Evolutionary conservation across 2,888 invertebrate species (phyloP).

Genomic region (Pyrrhosoma nymphula): DNA sequence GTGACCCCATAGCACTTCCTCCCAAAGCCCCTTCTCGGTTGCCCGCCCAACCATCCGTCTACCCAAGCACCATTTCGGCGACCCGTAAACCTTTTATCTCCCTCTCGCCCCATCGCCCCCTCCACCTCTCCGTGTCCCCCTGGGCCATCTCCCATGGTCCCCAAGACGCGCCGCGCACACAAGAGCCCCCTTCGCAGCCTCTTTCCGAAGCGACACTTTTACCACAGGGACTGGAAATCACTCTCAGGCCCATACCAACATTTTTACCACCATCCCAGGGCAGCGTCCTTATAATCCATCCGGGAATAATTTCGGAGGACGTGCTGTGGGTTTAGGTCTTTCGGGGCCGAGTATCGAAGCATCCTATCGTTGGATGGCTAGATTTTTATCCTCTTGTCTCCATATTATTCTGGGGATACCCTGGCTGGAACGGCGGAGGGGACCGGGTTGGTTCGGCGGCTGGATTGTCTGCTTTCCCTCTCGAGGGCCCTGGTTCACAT

Average conservation of each 20-base stretch:
- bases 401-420: too few relatives aligned
- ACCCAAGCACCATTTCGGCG: slow-evolving; percentile 23
- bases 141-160: neutral
- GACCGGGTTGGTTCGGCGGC: too few relatives aligned
- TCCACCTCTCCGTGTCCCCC: neutral
- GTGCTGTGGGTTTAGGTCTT: neutral
- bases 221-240: neutral
- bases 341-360: neutral
- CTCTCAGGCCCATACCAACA: neutral
- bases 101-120: slow-evolving; percentile 16
- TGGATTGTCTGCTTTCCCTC: neutral
- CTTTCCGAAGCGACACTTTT: neutral
- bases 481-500: too few relatives aligned
- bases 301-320: slow-evolving; percentile 3
- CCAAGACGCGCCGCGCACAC: neutral
- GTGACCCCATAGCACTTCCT: neutral
- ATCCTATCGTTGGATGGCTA: neutral
- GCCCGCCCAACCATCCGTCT: slow-evolving; percentile 11
- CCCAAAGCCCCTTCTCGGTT: neutral
- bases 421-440: too few relatives aligned
- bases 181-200: neutral
- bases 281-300: slow-evolving; percentile 7
- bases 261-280: slow-evolving; percentile 4
- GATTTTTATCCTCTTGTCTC: neutral
- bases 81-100: slow-evolving; percentile 64